Conservation (phyloP, 2,888 invertebrate species). For the Apocheima hispidaria region DNA sequence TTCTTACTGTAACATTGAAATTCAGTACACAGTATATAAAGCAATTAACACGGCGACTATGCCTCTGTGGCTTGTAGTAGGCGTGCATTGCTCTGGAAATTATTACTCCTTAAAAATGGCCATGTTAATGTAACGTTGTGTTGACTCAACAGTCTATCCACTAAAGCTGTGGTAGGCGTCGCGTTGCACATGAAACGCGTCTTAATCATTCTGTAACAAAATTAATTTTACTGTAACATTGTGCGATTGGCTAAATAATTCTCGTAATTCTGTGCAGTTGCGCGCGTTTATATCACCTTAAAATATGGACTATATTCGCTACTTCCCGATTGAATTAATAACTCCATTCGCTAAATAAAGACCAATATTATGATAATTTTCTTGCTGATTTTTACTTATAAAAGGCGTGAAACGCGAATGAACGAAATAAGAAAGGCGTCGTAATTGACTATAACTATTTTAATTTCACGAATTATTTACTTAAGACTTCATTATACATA, state of each 20-base stretch:
- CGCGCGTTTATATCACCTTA: conserved; percentile 88
- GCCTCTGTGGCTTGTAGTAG: conserved; percentile 90
- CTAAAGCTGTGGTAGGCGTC: conserved; percentile 91
- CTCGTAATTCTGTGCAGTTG: conserved; percentile 86
- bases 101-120: no score
- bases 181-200: conserved; percentile 88
- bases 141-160: conserved; percentile 72
- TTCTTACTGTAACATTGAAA: conserved; percentile 1
- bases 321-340: neutral
- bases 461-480: neutral
- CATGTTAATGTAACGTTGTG: neutral
- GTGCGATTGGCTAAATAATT: conserved; percentile 92
- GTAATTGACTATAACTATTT: neutral
- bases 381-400: neutral
- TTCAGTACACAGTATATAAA: conserved; percentile 69
- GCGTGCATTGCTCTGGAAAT: conserved; percentile 88
- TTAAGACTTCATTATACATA: neutral
- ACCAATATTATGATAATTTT: conserved; percentile 1
- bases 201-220: conserved; percentile 82
- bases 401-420: neutral
- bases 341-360: neutral
- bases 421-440: neutral
- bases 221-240: conserved; percentile 61
- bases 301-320: conserved; percentile 64
- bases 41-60: conserved; percentile 91